Evolutionary conservation across 2,113 vertebrate genomes (phyloP).

Genomic region (Dicerorhinus sumatrensis): DNA sequence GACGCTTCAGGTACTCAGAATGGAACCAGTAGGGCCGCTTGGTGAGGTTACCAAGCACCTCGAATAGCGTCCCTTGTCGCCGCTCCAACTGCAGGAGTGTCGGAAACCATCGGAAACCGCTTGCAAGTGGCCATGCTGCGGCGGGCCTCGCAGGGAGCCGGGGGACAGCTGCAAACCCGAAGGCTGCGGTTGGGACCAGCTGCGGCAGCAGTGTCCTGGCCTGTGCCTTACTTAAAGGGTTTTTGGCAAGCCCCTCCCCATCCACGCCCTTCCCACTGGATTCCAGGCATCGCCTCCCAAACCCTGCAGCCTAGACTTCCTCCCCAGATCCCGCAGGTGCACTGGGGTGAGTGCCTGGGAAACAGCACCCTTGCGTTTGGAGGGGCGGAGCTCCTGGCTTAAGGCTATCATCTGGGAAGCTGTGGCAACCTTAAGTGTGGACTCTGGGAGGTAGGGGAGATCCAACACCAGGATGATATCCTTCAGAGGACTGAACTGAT

Average conservation of each 20-base stretch:
- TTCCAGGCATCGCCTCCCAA: background rate
- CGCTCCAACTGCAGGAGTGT: background rate
- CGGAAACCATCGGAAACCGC: background rate
- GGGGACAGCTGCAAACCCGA: fast-evolving
- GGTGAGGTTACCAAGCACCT: background rate
- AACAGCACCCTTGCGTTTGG: background rate
- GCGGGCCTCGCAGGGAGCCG: fast-evolving
- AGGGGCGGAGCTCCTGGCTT: fast-evolving
- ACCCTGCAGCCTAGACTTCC: fast-evolving
- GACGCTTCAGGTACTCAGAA: background rate
- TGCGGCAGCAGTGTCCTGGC: fast-evolving
- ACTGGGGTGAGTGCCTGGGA: fast-evolving
- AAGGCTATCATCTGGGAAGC: too few species aligned
- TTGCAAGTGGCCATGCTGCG: background rate
- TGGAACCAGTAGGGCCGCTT: conserved; percentile 18
- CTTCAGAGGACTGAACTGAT: background rate
- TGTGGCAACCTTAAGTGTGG: background rate
- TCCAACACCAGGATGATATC: background rate
- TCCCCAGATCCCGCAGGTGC: fast-evolving
- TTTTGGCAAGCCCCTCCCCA: background rate
- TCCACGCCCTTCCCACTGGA: background rate
- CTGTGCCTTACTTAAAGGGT: background rate
- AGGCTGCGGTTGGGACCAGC: fast-evolving
- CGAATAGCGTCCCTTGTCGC: background rate
- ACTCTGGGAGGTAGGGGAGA: background rate